Evolutionary conservation across 1,140 invertebrate species (phyloP), one percentile per base, ranked within the genome.

Genomic region (Dendrolimus kikuchii): DNA sequence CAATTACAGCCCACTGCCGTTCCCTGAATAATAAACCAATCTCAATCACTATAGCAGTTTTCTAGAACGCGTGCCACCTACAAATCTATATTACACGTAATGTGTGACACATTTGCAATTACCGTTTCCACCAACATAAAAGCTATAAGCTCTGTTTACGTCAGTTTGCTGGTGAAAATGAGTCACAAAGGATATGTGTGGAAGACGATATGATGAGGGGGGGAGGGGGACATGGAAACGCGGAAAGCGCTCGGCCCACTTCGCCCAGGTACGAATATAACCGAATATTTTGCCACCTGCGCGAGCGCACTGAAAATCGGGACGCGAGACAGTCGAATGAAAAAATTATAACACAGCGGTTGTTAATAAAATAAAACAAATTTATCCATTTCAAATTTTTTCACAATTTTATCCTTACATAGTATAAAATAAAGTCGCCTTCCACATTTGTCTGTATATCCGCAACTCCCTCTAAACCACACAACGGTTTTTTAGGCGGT

Each of bases 281-380:
- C 71, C 64, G 68, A 81, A 84, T 77, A 77, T 71, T 81, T 76
- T 70, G 70, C 68, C 79, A 84, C 81, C 81, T 84, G 81, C 73
- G 76, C 64, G 68, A 55, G 55, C 64, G 51, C 44, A 43, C 59
- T 51, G 52, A 49, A 61, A 61, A 62, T 55, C 53, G 60, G 60
- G 55, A 48, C 60, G 55, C 55, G 40, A 46, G 46, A 62, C 55
- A 58, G 43, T 55, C 52, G 9, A 9, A 46, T 5, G 46, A 23
- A 23, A 23, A 23, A 23, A 23, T 23, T 23, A 23, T 23, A 23
- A 23, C 49, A 57, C 10, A 62, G 49, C 9, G 53, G 42, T 48
- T 46, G 39, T 5, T 4, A 5, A 10, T 46, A 38, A 0, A 40
- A 9, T 23, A 7, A 55, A 37, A 42, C 39, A 23, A 47, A 7